phyloP scores from a whole-genome alignment of 2,888 invertebrate genomes.

The Pseudococcus jackbeardsleyi region DNA sequence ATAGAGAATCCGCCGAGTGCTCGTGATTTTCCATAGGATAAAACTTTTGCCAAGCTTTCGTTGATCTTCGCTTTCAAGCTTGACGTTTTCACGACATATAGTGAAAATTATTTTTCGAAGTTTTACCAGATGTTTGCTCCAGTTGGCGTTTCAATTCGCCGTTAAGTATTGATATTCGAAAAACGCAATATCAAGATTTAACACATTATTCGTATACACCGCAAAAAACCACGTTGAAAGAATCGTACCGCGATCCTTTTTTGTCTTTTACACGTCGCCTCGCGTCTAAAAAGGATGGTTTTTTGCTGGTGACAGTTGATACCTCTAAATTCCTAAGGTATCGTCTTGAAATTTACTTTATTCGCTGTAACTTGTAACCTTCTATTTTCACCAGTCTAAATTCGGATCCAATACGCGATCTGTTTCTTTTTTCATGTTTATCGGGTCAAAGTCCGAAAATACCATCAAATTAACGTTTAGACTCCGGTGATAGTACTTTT shows the following conservation, averaged over 20 bases:
- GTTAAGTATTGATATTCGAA: constrained; percentile 17
- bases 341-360: background rate
- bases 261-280: background rate
- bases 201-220: background rate
- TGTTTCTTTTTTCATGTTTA: background rate
- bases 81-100: constrained; percentile 22
- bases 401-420: background rate
- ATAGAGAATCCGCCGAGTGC: background rate
- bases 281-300: background rate
- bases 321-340: background rate
- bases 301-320: background rate
- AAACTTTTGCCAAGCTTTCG: background rate
- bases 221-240: background rate
- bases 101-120: constrained; percentile 3
- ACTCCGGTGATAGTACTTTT: background rate
- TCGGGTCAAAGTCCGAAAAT: background rate
- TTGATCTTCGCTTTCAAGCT: background rate
- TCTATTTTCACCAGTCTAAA: background rate
- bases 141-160: constrained; percentile 25
- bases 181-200: constrained; percentile 31
- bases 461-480: background rate
- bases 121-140: constrained; percentile 37
- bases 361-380: background rate
- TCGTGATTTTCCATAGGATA: background rate
- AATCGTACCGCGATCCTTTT: background rate